phyloP scores from a whole-genome alignment of 1,140 invertebrate species.

The Papilio polyxenes region DNA sequence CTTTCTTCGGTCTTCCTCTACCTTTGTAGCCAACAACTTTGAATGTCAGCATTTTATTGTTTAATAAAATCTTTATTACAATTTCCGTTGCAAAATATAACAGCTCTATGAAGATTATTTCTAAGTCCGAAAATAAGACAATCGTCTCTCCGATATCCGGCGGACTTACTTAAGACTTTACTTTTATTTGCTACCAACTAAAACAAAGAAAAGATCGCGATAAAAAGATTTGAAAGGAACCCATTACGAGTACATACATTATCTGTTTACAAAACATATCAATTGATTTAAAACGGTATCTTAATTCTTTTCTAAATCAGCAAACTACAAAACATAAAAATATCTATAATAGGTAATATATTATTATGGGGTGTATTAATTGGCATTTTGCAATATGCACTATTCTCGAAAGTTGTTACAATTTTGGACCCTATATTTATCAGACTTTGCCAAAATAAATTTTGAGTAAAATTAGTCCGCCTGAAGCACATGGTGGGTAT shows the following conservation, averaged over 20 bases:
- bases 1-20: too few relatives aligned
- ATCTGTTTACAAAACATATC: neutral
- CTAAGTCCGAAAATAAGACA: conserved; percentile 1
- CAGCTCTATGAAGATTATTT: conserved; percentile 9
- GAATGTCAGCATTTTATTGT: too few relatives aligned
- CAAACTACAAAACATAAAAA: too few relatives aligned
- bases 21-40: too few relatives aligned
- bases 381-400: too few relatives aligned
- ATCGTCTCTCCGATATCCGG: neutral
- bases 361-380: too few relatives aligned
- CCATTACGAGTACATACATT: neutral
- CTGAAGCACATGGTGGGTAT: neutral
- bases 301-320: too few relatives aligned
- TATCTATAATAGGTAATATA: too few relatives aligned
- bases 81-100: neutral
- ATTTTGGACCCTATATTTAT: neutral
- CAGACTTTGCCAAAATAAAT: neutral
- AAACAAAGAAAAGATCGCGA: conserved; percentile 13
- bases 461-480: neutral
- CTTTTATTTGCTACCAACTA: conserved; percentile 9
- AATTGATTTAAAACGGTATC: neutral
- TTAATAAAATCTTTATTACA: neutral
- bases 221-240: conserved; percentile 4
- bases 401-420: neutral
- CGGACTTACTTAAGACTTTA: conserved; percentile 23